Percentiles rank a stretch among this genome's conserved stretches.
phyloP scores from a whole-genome alignment of 2,888 invertebrate genomes.

The Plutella xylostella region DNA sequence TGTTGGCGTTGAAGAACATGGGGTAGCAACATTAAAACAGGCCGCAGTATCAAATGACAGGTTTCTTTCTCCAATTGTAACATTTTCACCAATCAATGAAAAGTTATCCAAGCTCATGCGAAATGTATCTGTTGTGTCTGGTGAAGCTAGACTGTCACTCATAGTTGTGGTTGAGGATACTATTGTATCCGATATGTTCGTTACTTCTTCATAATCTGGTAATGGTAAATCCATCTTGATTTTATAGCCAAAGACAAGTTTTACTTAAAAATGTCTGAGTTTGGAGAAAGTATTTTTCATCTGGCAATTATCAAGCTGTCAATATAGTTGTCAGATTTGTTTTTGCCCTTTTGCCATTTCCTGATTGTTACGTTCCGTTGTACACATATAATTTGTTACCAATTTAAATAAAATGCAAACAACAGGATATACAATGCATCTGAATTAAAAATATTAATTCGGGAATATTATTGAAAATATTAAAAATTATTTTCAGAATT shows the following conservation, averaged over 20 bases:
- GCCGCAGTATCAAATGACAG: slow-evolving; percentile 30
- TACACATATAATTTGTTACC: too few species aligned
- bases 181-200: slow-evolving; percentile 24
- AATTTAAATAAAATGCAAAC: too few species aligned
- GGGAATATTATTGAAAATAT: too few species aligned
- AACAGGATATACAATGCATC: too few species aligned
- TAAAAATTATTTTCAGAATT: too few species aligned
- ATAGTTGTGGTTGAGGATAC: slow-evolving; percentile 23
- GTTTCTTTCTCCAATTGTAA: slow-evolving; percentile 40
- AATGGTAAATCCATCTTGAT: slow-evolving; percentile 14
- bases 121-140: slow-evolving; percentile 54
- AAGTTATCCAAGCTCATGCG: slow-evolving; percentile 50
- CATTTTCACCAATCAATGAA: slow-evolving; percentile 51
- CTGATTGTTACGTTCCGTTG: neutral
- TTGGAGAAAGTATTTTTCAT: slow-evolving; percentile 58
- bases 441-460: too few species aligned
- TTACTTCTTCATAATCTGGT: slow-evolving; percentile 26
- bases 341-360: slow-evolving; percentile 6
- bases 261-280: slow-evolving; percentile 25
- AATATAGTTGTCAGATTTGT: slow-evolving; percentile 45
- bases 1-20: slow-evolving; percentile 11
- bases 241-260: neutral
- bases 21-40: slow-evolving; percentile 23
- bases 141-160: slow-evolving; percentile 40
- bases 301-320: slow-evolving; percentile 67